Percentiles rank a stretch among this genome's conserved stretches.
phyloP scores from a whole-genome alignment of 2,888 invertebrate species.

The Xestia rhomboidea region DNA sequence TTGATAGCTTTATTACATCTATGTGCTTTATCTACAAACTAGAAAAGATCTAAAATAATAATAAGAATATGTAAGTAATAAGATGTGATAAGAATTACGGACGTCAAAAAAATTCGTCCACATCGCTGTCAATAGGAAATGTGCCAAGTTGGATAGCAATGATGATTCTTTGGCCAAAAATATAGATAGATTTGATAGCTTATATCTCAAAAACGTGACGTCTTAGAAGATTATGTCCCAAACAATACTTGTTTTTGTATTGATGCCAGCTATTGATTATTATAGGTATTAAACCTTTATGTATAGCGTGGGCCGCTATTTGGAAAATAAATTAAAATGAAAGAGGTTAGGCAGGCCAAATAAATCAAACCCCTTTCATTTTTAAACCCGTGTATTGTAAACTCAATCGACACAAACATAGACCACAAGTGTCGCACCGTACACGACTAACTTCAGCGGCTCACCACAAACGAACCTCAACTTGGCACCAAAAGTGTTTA shows the following conservation, averaged over 20 bases:
- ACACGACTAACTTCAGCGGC: no score
- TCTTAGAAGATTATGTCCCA: background rate
- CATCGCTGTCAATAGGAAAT: no score
- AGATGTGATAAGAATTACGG: no score
- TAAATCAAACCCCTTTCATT: background rate
- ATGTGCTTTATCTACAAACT: no score
- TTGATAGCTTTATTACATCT: background rate
- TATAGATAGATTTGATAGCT: no score
- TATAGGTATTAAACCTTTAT: background rate
- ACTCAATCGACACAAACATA: background rate
- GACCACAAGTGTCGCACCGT: background rate
- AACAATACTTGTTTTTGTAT: background rate
- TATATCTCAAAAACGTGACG: background rate
- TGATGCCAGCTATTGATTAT: background rate
- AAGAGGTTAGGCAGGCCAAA: background rate
- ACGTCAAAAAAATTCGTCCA: no score
- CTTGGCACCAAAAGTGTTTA: constrained; percentile 19
- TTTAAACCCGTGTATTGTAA: background rate
- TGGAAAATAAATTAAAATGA: background rate
- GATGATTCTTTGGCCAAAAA: no score
- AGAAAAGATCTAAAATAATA: no score
- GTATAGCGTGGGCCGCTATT: no score
- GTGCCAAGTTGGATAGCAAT: no score
- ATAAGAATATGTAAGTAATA: no score
- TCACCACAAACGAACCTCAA: background rate